These are phyloP conservation scores for Melanogrammus aeglefinus DNA, from an alignment of 2,797 vertebrate genomes.

Conservation along the genomic window DNA sequence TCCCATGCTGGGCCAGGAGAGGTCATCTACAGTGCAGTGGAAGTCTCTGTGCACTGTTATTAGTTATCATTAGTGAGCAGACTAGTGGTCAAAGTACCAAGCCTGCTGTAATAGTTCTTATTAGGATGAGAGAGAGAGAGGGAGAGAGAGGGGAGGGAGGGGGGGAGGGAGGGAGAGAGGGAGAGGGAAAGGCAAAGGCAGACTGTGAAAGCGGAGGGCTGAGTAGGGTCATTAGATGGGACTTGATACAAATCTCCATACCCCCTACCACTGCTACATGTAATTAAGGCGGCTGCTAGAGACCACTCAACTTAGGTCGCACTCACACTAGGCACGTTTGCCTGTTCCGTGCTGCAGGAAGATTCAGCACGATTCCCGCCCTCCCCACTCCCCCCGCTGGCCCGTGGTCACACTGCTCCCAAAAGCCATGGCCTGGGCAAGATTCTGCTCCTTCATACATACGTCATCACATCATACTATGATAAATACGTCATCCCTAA, in stretches of 20 bases:
- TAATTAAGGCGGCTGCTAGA: constrained; percentile 37
- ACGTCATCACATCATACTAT: no score
- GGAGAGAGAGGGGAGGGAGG: no score
- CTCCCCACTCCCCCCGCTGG: no score
- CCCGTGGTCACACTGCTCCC: no score
- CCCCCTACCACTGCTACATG: constrained; percentile 25
- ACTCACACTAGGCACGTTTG: no score
- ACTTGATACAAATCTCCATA: constrained; percentile 16
- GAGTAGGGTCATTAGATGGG: constrained; percentile 24
- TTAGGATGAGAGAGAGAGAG: constrained; percentile 6
- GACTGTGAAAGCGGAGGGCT: constrained; percentile 30
- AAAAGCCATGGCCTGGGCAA: no score
- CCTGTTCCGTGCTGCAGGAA: no score
- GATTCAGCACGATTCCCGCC: no score
- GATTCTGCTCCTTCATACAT: no score
- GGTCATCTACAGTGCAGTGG: not conserved
- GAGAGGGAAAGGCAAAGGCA: constrained; percentile 3
- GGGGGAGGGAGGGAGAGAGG: no score
- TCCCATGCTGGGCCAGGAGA: not conserved
- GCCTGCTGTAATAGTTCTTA: constrained; percentile 19
- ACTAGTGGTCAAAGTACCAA: constrained; percentile 11
- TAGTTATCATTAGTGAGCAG: constrained; percentile 15
- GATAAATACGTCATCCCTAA: no score
- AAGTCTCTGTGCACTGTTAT: not conserved
- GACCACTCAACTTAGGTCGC: constrained; percentile 27